Evolutionary conservation across 2,797 vertebrate species (phyloP).

Genomic region (Trachops cirrhosus): DNA sequence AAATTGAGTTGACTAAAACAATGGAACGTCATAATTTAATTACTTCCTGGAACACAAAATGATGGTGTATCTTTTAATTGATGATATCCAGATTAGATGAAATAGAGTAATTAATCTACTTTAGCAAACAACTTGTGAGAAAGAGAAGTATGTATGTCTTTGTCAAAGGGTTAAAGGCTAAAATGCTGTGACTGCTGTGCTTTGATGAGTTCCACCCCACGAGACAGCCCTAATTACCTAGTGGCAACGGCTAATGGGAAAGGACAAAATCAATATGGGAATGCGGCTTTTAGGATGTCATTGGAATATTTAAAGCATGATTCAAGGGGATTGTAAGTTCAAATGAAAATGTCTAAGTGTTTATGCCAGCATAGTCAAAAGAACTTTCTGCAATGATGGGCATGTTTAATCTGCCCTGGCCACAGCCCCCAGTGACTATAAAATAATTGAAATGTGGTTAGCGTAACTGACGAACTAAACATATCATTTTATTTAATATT

Average conservation of each 20-base stretch:
- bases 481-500: not conserved
- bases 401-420: not conserved
- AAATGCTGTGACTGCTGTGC: not conserved
- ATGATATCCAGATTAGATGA: not conserved
- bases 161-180: not conserved
- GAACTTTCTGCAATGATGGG: not conserved
- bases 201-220: not conserved
- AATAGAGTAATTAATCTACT: not conserved
- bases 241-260: not conserved
- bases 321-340: not conserved
- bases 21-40: not conserved
- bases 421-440: not conserved
- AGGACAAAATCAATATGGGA: not conserved
- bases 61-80: not conserved
- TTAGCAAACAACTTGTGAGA: not conserved
- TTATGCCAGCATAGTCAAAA: not conserved
- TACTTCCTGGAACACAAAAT: not conserved
- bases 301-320: not conserved
- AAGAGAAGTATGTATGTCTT: not conserved
- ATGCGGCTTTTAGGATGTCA: not conserved
- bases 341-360: not conserved
- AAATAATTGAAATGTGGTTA: not conserved
- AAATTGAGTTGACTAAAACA: not conserved
- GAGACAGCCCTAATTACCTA: slow-evolving; percentile 1
- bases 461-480: not conserved